A percentile compares a stretch with the other conserved stretches of the same genome.
These are phyloP conservation scores for Ataeniobius toweri DNA, from an alignment of 2,797 vertebrate species.

Conservation along the genomic window DNA sequence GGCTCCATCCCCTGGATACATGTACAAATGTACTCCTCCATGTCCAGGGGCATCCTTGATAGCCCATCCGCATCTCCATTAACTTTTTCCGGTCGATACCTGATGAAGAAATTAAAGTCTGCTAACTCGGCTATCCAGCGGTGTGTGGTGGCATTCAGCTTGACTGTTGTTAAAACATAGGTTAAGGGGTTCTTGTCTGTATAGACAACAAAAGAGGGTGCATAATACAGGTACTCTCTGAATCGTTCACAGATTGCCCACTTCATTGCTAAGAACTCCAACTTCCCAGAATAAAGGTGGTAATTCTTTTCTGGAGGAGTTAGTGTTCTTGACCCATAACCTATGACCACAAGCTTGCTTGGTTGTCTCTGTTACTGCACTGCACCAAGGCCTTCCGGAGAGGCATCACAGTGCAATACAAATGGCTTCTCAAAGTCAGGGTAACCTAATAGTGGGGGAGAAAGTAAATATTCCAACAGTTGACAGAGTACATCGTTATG, in stretches of 20 bases:
- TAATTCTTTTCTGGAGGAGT: constrained; percentile 2
- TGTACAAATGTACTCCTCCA: neutral
- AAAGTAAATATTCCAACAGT: neutral
- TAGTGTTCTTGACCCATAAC: neutral
- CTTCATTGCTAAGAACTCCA: neutral
- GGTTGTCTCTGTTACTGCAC: neutral
- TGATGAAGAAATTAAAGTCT: constrained; percentile 4
- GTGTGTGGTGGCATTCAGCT: neutral
- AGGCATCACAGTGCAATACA: constrained; percentile 1
- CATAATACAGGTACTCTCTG: neutral
- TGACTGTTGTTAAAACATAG: neutral
- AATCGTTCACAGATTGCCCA: constrained; percentile 5
- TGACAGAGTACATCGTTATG: neutral
- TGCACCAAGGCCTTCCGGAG: neutral
- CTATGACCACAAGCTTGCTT: neutral
- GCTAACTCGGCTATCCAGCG: constrained; percentile 2
- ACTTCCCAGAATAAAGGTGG: neutral
- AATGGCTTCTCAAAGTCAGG: constrained; percentile 4
- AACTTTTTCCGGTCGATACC: neutral
- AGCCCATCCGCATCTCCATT: neutral
- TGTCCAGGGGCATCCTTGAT: constrained; percentile 7
- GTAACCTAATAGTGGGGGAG: neutral
- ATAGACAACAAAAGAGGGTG: neutral
- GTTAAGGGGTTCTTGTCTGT: constrained; percentile 1
- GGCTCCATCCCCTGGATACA: neutral